These are phyloP conservation scores for Ophion obscuratus DNA, from an alignment of 2,888 invertebrate genomes.

Conservation along the genomic window DNA sequence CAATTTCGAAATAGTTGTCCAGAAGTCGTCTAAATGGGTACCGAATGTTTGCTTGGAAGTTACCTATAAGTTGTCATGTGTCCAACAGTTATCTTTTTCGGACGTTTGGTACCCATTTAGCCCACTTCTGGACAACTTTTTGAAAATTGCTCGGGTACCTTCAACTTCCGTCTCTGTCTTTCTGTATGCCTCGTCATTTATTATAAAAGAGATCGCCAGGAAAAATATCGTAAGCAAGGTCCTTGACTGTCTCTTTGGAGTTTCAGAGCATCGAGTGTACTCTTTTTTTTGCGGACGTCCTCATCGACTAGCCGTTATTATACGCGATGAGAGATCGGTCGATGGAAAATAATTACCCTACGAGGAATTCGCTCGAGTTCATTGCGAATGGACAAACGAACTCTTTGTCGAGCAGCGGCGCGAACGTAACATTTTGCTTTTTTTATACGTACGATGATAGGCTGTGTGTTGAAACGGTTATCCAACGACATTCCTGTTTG, in stretches of 20 bases:
- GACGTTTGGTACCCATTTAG: too few relatives aligned
- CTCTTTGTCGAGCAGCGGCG: slow-evolving; percentile 73
- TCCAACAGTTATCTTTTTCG: background rate
- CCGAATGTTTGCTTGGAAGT: too few relatives aligned
- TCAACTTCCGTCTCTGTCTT: background rate
- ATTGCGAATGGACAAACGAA: slow-evolving; percentile 47
- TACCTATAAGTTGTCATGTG: too few relatives aligned
- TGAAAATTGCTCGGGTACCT: too few relatives aligned
- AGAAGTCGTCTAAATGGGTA: too few relatives aligned
- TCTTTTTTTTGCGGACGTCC: slow-evolving; percentile 30
- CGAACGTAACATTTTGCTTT: slow-evolving; percentile 65
- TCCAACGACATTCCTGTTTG: slow-evolving; percentile 73
- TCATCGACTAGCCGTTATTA: slow-evolving; percentile 27
- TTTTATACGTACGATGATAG: slow-evolving; percentile 33
- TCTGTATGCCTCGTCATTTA: too few relatives aligned
- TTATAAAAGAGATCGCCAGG: too few relatives aligned
- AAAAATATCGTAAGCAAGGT: slow-evolving; percentile 2
- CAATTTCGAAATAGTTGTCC: too few relatives aligned
- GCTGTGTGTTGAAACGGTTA: slow-evolving; percentile 26
- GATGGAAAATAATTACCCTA: slow-evolving; percentile 68
- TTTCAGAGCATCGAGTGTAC: background rate
- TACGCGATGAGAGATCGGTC: slow-evolving; percentile 65
- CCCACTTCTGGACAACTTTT: too few relatives aligned
- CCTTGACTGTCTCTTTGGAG: slow-evolving; percentile 23
- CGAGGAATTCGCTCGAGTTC: slow-evolving; percentile 31